Evolutionary conservation across 2,797 vertebrate genomes (phyloP).

Genomic region (Lycodopsis pacificus): DNA sequence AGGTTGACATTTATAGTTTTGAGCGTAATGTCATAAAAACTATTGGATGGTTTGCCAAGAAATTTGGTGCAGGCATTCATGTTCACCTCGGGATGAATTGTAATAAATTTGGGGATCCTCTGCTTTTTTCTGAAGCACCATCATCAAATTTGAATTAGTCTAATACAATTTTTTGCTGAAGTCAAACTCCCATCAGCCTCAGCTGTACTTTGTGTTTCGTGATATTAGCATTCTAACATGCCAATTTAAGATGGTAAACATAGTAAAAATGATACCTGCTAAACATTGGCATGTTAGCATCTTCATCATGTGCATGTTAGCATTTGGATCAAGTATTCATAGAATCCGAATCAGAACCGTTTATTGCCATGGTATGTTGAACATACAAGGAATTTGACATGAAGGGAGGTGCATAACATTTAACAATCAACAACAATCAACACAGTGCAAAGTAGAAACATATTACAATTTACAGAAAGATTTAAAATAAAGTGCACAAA

Average conservation of each 20-base stretch:
- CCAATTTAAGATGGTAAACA: not conserved
- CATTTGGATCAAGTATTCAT: not conserved
- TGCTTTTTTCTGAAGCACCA: not conserved
- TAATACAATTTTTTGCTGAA: not conserved
- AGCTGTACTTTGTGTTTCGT: not conserved
- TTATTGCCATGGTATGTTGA: too few species aligned
- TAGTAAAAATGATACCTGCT: not conserved
- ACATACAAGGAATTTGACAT: too few species aligned
- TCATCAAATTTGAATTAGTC: not conserved
- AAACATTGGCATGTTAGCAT: not conserved
- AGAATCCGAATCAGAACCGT: not conserved
- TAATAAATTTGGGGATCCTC: not conserved
- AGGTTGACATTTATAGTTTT: not conserved
- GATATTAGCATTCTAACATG: not conserved
- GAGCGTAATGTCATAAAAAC: not conserved
- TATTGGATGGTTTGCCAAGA: not conserved
- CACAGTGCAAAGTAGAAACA: too few species aligned
- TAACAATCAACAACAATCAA: too few species aligned
- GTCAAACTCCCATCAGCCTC: not conserved
- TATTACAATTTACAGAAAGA: too few species aligned
- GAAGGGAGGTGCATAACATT: too few species aligned
- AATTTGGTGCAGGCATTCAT: not conserved
- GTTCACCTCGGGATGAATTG: not conserved
- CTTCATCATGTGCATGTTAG: not conserved
- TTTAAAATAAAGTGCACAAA: too few species aligned